A percentile compares a stretch with the other conserved stretches of the same genome.
Conservation (phyloP, 1,140 invertebrate genomes). For the Aleiodes sp. region DNA sequence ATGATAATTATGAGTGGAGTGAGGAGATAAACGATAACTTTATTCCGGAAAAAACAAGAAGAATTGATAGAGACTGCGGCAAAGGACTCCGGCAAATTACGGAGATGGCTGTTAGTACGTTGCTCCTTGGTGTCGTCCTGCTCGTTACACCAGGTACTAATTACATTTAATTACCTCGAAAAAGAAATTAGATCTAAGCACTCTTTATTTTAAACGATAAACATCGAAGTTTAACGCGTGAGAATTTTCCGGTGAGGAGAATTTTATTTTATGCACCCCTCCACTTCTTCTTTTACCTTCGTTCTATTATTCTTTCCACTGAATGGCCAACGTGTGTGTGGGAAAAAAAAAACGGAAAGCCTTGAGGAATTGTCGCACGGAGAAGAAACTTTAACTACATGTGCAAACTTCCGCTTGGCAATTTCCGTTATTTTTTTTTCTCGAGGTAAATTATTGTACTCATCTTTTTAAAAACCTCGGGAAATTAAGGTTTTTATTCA, state of each 20-base stretch:
- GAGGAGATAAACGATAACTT: slow-evolving; percentile 34
- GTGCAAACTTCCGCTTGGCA: not conserved
- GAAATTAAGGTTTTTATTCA: too few species aligned
- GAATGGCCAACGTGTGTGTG: not conserved
- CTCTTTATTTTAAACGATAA: not conserved
- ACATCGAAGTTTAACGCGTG: not conserved
- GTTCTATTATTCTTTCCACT: too few species aligned
- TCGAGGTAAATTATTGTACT: not conserved
- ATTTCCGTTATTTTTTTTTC: not conserved
- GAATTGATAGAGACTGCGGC: slow-evolving; percentile 48
- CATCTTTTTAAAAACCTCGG: too few species aligned
- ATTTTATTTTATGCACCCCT: slow-evolving; percentile 2
- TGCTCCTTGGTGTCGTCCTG: slow-evolving; percentile 60
- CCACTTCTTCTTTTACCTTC: too few species aligned
- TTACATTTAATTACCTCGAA: slow-evolving; percentile 16
- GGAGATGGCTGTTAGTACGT: slow-evolving; percentile 57
- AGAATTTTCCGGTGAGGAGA: too few species aligned
- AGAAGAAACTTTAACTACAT: not conserved
- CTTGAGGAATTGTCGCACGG: not conserved
- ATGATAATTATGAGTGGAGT: not conserved
- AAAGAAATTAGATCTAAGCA: not conserved
- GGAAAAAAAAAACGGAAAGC: slow-evolving; percentile 2
- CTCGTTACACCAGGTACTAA: slow-evolving; percentile 60
- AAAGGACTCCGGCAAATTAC: slow-evolving; percentile 55
- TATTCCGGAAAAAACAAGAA: slow-evolving; percentile 49